phyloP scores from a whole-genome alignment of 2,797 vertebrate genomes.

The Cichlasoma orientale region DNA sequence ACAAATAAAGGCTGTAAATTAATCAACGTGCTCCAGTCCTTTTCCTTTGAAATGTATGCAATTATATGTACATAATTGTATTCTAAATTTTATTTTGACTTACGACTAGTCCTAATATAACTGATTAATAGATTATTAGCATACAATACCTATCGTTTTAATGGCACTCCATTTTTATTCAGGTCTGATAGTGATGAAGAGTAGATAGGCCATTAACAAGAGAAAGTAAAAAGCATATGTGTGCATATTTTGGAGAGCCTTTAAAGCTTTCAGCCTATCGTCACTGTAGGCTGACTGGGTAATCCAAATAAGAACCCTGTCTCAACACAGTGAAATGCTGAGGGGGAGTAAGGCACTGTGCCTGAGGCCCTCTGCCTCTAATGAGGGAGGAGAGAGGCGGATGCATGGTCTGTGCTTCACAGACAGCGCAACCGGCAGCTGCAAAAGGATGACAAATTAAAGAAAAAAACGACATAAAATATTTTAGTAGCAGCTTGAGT shows the following conservation, averaged over 20 bases:
- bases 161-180: neutral
- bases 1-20: neutral
- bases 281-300: constrained; percentile 43
- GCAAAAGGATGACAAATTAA: neutral
- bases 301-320: constrained; percentile 63
- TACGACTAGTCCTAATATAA: neutral
- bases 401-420: constrained; percentile 56
- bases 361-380: constrained; percentile 65
- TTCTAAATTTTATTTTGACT: neutral
- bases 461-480: neutral
- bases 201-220: constrained; percentile 19
- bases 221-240: constrained; percentile 29
- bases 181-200: neutral
- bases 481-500: neutral
- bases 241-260: constrained; percentile 36
- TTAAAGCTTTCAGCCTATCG: constrained; percentile 40
- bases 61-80: neutral
- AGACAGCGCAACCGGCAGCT: constrained; percentile 60
- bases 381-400: constrained; percentile 63
- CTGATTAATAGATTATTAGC: constrained; percentile 1
- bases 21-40: neutral
- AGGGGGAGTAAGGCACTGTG: constrained; percentile 47
- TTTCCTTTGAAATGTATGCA: neutral
- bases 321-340: constrained; percentile 59
- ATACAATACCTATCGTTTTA: neutral